These are phyloP conservation scores for Scaptomyza caliginosa DNA, from an alignment of 2,888 invertebrate species.

Conservation along the genomic window DNA sequence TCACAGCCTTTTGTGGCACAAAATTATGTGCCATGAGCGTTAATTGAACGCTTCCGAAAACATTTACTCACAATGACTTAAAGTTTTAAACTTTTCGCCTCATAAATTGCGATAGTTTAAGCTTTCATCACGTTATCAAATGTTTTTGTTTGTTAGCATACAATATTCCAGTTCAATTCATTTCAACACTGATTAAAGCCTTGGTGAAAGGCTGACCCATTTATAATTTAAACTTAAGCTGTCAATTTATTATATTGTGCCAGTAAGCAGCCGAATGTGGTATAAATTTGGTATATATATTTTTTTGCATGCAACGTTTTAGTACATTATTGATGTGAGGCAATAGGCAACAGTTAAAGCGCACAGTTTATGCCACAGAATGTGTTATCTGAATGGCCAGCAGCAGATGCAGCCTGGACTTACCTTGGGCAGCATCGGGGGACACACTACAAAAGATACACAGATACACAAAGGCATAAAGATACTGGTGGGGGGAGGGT, in stretches of 20 bases:
- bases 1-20: conserved; percentile 6
- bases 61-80: not conserved
- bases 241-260: conserved; percentile 54
- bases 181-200: conserved; percentile 22
- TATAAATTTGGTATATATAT: no score
- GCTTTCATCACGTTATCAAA: not conserved
- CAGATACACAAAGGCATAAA: conserved; percentile 11
- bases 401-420: not conserved
- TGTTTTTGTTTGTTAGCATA: conserved; percentile 4
- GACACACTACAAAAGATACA: conserved; percentile 11
- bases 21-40: conserved; percentile 11
- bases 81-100: not conserved
- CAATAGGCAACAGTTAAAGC: conserved; percentile 60
- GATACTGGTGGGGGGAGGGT: not conserved
- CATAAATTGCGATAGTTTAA: not conserved
- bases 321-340: conserved; percentile 64
- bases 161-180: conserved; percentile 24
- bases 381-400: conserved; percentile 61
- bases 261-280: not conserved
- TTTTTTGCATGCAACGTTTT: no score
- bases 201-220: conserved; percentile 14
- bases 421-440: conserved; percentile 5
- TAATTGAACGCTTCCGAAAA: conserved; percentile 13
- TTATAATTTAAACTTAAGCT: conserved; percentile 42
- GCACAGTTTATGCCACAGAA: conserved; percentile 59